Base-by-base conservation (phyloP, 2,797 vertebrate species). In the Enteromius paludinosus region DNA sequence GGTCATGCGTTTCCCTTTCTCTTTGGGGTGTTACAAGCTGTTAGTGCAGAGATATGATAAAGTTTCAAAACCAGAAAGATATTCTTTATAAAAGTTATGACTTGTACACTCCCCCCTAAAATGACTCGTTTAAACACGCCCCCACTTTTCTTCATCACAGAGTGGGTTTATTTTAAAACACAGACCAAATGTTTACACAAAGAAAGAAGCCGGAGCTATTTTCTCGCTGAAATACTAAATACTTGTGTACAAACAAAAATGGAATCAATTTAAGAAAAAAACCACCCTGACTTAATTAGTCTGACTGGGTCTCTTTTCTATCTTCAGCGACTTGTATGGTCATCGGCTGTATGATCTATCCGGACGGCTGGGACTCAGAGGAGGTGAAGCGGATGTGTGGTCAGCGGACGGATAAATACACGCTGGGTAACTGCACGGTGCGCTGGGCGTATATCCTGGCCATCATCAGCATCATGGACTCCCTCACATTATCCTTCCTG, bases 381-480 rank as follows among this genome's bases (percentile, higher is more conserved):
- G 96, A 97, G 91, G 98, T 99, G 88, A 96, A 92, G 88, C 91
- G 96, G 18, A 95, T 99, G 97, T 99, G 98, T 0, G 98, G 98
- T 25, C 96, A 98, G 91, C 95, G 96, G 76, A 97, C 98, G 0
- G 98, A 97, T 90, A 99, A 99, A 82, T 99, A 99, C 93, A 95
- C 96, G 0, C 92, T 99, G 91, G 98, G 98, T 0, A 96, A 97
- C 90, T 99, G 98, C 92, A 98, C 97, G 0, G 96, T 99, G 90
- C 98, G 98, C 92, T 99, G 97, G 97, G 98, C 98, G 0, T 99
- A 98, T 93, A 98, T 99, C 94, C 94, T 99, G 86, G 98, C 98
- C 90, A 97, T 99, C 92, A 97, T 99, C 83, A 97, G 96, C 91
- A 99, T 99, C 91, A 95, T 98, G 12, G 98, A 99, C 1, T 96